These are phyloP conservation scores for Montipora foliosa DNA, from an alignment of 64 coral and sea anemone species.

Conservation along the genomic window DNA sequence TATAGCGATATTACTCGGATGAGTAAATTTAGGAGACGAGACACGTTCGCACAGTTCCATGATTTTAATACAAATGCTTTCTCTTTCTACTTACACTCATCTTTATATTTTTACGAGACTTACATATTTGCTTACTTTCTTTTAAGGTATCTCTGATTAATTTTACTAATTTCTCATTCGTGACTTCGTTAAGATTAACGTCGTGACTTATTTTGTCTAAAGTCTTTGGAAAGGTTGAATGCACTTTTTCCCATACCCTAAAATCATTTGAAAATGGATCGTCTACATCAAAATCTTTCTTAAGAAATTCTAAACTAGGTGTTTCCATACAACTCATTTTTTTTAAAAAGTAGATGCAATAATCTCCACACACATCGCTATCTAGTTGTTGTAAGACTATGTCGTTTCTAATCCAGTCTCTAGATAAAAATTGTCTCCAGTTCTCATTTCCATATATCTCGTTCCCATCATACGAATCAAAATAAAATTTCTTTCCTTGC, in stretches of 20 bases:
- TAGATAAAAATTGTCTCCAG: background rate
- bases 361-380: background rate
- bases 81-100: too few relatives aligned
- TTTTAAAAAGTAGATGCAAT: too few relatives aligned
- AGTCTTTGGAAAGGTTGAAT: background rate
- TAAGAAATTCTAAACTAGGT: background rate
- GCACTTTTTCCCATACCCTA: background rate
- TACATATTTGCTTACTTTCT: background rate
- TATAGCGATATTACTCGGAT: too few relatives aligned
- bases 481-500: background rate
- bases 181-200: background rate
- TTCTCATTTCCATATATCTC: background rate
- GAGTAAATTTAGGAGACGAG: too few relatives aligned
- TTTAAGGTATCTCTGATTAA: background rate
- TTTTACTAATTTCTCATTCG: background rate
- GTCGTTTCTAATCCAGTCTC: background rate
- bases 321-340: background rate
- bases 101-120: too few relatives aligned
- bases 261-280: background rate
- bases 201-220: background rate
- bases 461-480: background rate
- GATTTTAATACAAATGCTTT: too few relatives aligned
- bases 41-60: too few relatives aligned
- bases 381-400: background rate
- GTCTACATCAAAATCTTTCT: background rate